A percentile compares a stretch with the other conserved stretches of the same genome.
Evolutionary conservation across 2,113 vertebrate genomes (phyloP).

Genomic region (Tragulus kanchil): DNA sequence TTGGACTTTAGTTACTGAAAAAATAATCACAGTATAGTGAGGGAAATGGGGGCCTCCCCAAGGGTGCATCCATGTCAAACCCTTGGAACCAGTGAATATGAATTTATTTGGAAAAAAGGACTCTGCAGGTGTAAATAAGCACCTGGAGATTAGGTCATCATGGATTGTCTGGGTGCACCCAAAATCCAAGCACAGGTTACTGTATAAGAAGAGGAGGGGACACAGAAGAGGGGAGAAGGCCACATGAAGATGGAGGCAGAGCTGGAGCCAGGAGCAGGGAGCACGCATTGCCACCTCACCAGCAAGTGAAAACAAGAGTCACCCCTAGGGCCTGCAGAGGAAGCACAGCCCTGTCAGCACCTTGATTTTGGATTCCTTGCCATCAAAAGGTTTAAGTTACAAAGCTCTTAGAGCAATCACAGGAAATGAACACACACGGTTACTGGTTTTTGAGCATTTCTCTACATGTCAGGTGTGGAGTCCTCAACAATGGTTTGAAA

Average conservation of each 20-base stretch:
- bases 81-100: not conserved
- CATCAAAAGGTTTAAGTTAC: not conserved
- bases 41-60: not conserved
- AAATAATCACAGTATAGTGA: not conserved
- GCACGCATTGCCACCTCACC: no score
- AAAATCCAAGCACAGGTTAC: not conserved
- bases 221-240: not conserved
- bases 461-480: not conserved
- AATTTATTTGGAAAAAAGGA: not conserved
- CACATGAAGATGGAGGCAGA: not conserved
- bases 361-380: not conserved
- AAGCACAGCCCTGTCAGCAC: not conserved
- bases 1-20: not conserved
- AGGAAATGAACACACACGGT: not conserved
- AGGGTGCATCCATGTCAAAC: not conserved
- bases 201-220: not conserved
- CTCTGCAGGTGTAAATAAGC: not conserved
- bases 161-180: not conserved
- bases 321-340: not conserved
- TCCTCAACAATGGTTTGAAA: not conserved
- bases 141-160: not conserved
- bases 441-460: not conserved
- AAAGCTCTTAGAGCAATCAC: not conserved
- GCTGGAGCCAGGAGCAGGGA: no score
- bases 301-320: not conserved